Percentiles rank a stretch among this genome's conserved stretches.
Conservation (phyloP, 1,140 invertebrate species). For the Hyposmocoma kahamanoa region DNA sequence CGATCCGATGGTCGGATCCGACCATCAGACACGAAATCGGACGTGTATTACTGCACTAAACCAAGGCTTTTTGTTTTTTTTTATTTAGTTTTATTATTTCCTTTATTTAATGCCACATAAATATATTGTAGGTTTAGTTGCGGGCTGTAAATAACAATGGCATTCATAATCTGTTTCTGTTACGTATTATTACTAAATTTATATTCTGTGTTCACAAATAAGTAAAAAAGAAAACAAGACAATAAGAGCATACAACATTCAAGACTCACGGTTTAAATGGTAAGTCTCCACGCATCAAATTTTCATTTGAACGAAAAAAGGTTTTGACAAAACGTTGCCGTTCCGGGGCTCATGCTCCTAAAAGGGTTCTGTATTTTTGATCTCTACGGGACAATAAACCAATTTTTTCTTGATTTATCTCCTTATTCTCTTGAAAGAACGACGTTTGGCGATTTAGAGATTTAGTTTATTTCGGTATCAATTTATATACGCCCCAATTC, state of each 20-base stretch:
- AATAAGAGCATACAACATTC: conserved; percentile 1
- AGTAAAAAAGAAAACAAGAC: no score
- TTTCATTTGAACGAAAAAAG: conserved; percentile 22
- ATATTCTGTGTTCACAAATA: no score
- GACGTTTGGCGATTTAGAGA: not conserved
- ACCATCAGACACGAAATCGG: no score
- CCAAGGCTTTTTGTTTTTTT: no score
- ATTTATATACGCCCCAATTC: not conserved
- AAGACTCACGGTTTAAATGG: not conserved
- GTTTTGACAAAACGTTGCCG: conserved; percentile 30
- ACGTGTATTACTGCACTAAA: no score
- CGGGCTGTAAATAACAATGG: no score
- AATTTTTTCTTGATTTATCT: conserved; percentile 30
- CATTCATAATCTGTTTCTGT: no score
- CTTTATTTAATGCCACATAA: no score
- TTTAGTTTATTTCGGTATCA: not conserved
- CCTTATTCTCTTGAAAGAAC: conserved; percentile 14
- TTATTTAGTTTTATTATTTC: no score
- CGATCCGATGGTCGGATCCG: no score
- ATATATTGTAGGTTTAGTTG: no score
- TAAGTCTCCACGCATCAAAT: conserved; percentile 22
- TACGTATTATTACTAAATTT: no score
- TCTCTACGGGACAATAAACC: conserved; percentile 30
- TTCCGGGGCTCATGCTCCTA: conserved; percentile 17
- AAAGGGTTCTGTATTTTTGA: conserved; percentile 30